These are phyloP conservation scores for Manis pentadactyla DNA, from an alignment of 2,797 vertebrate genomes.

Conservation along the genomic window DNA sequence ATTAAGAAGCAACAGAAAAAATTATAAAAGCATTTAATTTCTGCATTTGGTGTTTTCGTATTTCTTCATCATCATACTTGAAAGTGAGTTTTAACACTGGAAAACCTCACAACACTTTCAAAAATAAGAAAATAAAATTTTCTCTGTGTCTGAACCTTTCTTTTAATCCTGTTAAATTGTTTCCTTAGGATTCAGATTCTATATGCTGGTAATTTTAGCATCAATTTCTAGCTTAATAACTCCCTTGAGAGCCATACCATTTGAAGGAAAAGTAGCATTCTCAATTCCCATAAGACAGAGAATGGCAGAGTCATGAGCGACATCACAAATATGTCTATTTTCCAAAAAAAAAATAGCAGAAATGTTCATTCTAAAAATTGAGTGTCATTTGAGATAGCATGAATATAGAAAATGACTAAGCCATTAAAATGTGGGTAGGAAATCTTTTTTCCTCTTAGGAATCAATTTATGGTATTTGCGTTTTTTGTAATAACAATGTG, in stretches of 20 bases:
- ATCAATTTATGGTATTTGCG: constrained; percentile 13
- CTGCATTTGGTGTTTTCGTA: constrained; percentile 42
- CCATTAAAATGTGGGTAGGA: background rate
- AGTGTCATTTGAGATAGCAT: background rate
- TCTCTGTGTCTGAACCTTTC: background rate
- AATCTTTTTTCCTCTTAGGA: background rate
- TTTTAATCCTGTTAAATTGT: constrained; percentile 46
- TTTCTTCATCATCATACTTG: constrained; percentile 34
- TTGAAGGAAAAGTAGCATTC: background rate
- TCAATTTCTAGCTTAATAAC: constrained; percentile 38
- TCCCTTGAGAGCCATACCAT: background rate
- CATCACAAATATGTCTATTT: background rate
- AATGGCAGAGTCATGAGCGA: background rate
- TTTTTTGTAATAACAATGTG: background rate
- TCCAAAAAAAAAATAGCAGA: background rate
- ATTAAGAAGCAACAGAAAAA: constrained; percentile 55
- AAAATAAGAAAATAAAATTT: constrained; percentile 58
- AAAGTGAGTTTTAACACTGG: constrained; percentile 57
- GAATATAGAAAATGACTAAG: constrained; percentile 29
- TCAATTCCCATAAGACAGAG: background rate
- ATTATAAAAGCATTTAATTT: constrained; percentile 55
- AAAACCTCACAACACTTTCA: background rate
- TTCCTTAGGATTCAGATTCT: constrained; percentile 29
- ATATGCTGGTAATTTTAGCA: background rate
- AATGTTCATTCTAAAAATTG: background rate